Evolutionary conservation across 2,888 invertebrate genomes (phyloP), one percentile per base, ranked within the genome.

Genomic region (Trichopria drosophilae): DNA sequence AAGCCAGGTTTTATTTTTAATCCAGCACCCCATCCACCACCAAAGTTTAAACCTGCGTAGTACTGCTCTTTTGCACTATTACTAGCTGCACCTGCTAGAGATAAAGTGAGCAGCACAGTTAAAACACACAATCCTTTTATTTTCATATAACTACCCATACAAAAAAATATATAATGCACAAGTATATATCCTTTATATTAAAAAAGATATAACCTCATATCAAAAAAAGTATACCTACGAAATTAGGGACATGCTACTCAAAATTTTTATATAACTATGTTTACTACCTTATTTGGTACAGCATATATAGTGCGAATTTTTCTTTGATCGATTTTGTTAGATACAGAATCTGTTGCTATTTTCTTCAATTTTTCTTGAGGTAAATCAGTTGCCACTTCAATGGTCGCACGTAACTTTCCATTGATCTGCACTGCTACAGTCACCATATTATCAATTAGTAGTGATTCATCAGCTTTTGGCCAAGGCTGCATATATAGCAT

Each of bases 371-470:
- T 40, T 47, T 47, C 47, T 47, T 47, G 47, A 34, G 40, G 40
- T 34, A 47, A 47, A 34, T 47, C 34, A 40, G 34, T 47, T 40
- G 47, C 47, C 40, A 47, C 40, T 34, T 47, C n/a, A 3, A 47
- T 47, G 32, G 47, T 48, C 36, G 41, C 28, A 41, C 48, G 48
- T 41, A 41, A 41, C 35, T 40, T 48, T 41, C 48, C 41, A 41
- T 48, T 48, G 48, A 48, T 40, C 36, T 48, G 48, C 48, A 48
- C 48, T 48, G 41, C 48, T 41, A 48, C 36, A 48, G 40, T 48
- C 22, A 48, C 48, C 40, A 29, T 48, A 48, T 48, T 36, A 16
- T 48, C 41, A 48, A 48, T 36, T 41, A 48, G 41, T 48, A 48
- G 34, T 47, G 40, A 47, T 32, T 40, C 47, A 39, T 47, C 47